Conservation (phyloP, 2,113 vertebrate species). For the Notothenia coriiceps region DNA sequence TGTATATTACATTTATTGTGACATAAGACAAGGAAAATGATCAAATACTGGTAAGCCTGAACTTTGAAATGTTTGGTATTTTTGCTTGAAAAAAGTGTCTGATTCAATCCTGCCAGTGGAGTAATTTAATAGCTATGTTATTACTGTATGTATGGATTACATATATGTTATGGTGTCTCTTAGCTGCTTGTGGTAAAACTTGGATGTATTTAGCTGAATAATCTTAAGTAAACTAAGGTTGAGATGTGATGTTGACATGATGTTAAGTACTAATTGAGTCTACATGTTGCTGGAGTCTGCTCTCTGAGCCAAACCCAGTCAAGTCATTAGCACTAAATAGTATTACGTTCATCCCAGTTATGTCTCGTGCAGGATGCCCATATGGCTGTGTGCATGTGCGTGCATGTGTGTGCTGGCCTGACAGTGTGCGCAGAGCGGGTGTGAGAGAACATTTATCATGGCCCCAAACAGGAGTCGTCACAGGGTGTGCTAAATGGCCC, state of each 20-base stretch:
- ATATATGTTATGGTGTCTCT: background rate
- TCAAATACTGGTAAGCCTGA: background rate
- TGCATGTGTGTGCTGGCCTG: constrained; percentile 59
- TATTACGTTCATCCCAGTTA: constrained; percentile 29
- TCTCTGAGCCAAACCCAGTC: constrained; percentile 34
- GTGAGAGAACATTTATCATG: constrained; percentile 82
- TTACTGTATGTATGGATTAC: background rate
- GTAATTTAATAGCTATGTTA: background rate
- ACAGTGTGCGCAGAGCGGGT: constrained; percentile 59
- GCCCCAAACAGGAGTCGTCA: constrained; percentile 85
- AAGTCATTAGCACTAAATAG: constrained; percentile 26
- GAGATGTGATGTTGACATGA: constrained; percentile 32
- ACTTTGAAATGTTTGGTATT: background rate
- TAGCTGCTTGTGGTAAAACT: constrained; percentile 8
- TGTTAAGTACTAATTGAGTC: constrained; percentile 30
- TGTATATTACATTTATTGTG: background rate
- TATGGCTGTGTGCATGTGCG: constrained; percentile 33
- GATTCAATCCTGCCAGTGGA: background rate
- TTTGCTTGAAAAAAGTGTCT: constrained; percentile 1
- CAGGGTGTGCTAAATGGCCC: constrained; percentile 87
- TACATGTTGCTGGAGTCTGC: constrained; percentile 16
- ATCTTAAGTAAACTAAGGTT: constrained; percentile 21
- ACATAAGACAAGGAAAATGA: background rate
- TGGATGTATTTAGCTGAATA: background rate
- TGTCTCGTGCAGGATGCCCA: constrained; percentile 42